phyloP scores from a whole-genome alignment of 1,140 invertebrate genomes.

The Macrosteles quadrilineatus region DNA sequence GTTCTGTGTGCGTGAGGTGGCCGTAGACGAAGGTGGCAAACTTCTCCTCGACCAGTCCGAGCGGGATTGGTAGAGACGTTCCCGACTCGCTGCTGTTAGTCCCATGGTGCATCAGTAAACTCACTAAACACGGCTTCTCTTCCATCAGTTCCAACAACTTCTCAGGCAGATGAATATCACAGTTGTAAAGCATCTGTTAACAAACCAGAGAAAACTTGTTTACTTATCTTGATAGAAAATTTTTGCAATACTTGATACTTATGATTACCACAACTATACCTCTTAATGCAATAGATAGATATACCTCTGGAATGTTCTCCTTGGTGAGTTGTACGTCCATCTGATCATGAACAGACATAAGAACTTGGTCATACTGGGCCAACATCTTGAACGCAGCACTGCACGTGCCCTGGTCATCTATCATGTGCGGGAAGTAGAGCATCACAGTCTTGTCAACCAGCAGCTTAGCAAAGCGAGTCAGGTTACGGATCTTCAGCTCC shows the following conservation, averaged over 20 bases:
- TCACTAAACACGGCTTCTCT: slow-evolving; percentile 30
- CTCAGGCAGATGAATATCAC: slow-evolving; percentile 28
- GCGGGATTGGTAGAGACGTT: background rate
- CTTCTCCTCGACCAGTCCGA: slow-evolving; percentile 35
- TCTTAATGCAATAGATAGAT: too few species aligned
- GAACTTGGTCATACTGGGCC: slow-evolving; percentile 35
- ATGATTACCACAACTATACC: background rate
- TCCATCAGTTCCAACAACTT: slow-evolving; percentile 20
- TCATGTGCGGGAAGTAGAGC: slow-evolving; percentile 42
- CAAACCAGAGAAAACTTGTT: background rate
- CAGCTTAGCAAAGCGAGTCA: slow-evolving; percentile 36
- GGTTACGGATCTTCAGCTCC: slow-evolving; percentile 32
- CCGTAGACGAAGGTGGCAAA: slow-evolving; percentile 33
- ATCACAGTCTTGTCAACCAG: slow-evolving; percentile 37
- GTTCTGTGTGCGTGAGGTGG: slow-evolving; percentile 31
- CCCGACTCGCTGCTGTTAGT: background rate
- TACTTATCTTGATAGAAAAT: background rate
- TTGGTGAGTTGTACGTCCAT: slow-evolving; percentile 36
- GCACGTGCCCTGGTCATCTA: slow-evolving; percentile 34
- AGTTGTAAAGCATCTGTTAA: slow-evolving; percentile 38
- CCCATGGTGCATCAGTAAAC: slow-evolving; percentile 9
- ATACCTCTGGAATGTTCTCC: slow-evolving; percentile 37
- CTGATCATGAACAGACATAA: slow-evolving; percentile 37
- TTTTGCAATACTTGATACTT: background rate
- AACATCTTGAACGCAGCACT: slow-evolving; percentile 34